Percentiles rank a stretch among this genome's conserved stretches.
Evolutionary conservation across 2,888 invertebrate genomes (phyloP).

Genomic region (Tuberolachnus salignus): DNA sequence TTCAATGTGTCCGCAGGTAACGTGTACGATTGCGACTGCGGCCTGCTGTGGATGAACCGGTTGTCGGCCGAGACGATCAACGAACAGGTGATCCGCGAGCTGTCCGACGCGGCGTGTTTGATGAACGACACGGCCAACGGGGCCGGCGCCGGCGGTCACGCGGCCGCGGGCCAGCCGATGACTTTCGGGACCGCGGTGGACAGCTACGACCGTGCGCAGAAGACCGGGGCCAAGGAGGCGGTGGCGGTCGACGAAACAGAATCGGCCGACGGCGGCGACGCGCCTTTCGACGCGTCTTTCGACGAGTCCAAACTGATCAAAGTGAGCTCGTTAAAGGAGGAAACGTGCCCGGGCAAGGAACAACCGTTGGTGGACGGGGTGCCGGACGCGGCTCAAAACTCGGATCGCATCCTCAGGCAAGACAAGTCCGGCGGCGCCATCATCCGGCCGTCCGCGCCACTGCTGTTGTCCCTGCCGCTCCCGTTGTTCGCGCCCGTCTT

Average conservation of each 20-base stretch:
- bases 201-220: neutral
- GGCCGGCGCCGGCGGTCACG: neutral
- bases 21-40: conserved; percentile 82
- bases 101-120: conserved; percentile 61
- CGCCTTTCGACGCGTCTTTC: too few species aligned
- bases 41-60: conserved; percentile 79
- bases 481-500: neutral
- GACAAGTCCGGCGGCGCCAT: neutral
- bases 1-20: conserved; percentile 69
- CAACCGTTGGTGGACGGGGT: conserved; percentile 38
- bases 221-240: too few species aligned
- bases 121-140: conserved; percentile 25
- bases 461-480: neutral
- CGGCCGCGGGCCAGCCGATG: neutral
- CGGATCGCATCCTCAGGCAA: conserved; percentile 39
- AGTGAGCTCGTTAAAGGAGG: conserved; percentile 23
- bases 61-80: conserved; percentile 73
- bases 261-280: too few species aligned
- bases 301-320: conserved; percentile 8
- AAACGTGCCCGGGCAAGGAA: conserved; percentile 53
- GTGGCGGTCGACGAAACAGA: too few species aligned
- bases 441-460: neutral
- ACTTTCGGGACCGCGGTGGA: neutral
- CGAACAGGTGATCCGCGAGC: conserved; percentile 70
- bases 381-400: conserved; percentile 51